Evolutionary conservation across 2,797 vertebrate genomes (phyloP).

Genomic region (Emys orbicularis): DNA sequence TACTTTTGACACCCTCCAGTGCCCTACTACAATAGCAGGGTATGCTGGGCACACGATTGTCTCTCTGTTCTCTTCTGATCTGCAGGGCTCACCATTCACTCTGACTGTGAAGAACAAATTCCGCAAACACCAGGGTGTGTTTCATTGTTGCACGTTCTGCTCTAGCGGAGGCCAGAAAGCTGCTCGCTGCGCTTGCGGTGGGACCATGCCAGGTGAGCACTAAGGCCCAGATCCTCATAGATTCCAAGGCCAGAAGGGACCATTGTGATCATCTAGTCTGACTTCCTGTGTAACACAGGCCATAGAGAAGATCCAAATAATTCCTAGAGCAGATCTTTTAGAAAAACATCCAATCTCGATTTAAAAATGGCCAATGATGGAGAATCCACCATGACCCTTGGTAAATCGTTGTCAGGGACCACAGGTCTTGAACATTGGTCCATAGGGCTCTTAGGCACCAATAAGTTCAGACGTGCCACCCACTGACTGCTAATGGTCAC

Average conservation of each 20-base stretch:
- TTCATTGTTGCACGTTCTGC: conserved; percentile 96
- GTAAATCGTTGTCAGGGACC: neutral
- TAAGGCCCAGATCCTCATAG: neutral
- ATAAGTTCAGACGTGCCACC: neutral
- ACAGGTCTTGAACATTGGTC: neutral
- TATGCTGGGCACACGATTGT: neutral
- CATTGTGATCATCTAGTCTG: neutral
- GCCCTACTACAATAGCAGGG: neutral
- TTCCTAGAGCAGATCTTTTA: neutral
- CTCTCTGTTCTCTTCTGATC: conserved; percentile 12
- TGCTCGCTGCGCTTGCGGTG: conserved; percentile 90
- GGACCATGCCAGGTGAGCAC: conserved; percentile 92
- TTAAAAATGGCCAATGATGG: neutral
- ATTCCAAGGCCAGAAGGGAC: neutral
- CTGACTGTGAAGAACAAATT: conserved; percentile 86
- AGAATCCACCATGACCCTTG: neutral
- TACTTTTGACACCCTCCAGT: neutral
- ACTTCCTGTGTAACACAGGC: neutral
- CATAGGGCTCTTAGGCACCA: neutral
- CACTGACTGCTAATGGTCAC: neutral
- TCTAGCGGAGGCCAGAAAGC: conserved; percentile 92
- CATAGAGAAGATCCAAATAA: neutral
- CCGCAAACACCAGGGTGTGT: conserved; percentile 85
- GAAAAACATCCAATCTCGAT: neutral
- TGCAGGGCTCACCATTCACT: conserved; percentile 91